phyloP scores from a whole-genome alignment of 1,140 invertebrate species.

The Heterodera carotae region DNA sequence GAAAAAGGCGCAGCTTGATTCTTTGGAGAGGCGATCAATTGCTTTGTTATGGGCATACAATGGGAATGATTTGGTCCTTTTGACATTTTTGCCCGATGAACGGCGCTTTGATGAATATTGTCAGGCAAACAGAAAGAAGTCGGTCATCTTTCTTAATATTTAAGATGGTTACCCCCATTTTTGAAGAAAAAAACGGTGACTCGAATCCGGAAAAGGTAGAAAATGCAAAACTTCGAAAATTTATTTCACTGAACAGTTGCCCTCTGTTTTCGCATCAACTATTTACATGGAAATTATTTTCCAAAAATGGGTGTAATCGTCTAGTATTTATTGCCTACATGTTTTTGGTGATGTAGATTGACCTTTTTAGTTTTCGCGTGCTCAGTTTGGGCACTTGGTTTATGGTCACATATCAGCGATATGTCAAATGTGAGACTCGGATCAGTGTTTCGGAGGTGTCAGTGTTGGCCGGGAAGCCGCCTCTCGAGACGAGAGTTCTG shows the following conservation, averaged over 20 bases:
- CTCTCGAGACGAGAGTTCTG: neutral
- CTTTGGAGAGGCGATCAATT: neutral
- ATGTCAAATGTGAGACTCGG: neutral
- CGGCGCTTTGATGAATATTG: slow-evolving; percentile 3
- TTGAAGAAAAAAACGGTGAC: no score
- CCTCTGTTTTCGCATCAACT: no score
- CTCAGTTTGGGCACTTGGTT: slow-evolving; percentile 5
- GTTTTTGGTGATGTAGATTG: neutral
- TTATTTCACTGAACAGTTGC: no score
- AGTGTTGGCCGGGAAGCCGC: neutral
- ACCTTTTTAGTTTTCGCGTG: neutral
- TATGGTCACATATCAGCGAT: neutral
- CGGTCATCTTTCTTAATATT: neutral
- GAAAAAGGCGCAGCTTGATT: slow-evolving; percentile 9
- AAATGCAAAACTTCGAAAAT: no score
- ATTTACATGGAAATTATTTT: no score
- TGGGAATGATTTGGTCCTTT: slow-evolving; percentile 1
- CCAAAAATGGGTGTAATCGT: no score
- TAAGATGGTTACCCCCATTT: no score
- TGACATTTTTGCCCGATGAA: neutral
- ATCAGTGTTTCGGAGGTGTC: neutral
- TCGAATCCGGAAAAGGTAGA: no score
- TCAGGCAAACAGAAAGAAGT: slow-evolving; percentile 1
- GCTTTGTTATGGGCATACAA: neutral
- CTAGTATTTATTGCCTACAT: no score